Percentiles rank a stretch among this genome's conserved stretches.
phyloP scores from a whole-genome alignment of 1,140 invertebrate species.

The Yoshiicerus persimilis region DNA sequence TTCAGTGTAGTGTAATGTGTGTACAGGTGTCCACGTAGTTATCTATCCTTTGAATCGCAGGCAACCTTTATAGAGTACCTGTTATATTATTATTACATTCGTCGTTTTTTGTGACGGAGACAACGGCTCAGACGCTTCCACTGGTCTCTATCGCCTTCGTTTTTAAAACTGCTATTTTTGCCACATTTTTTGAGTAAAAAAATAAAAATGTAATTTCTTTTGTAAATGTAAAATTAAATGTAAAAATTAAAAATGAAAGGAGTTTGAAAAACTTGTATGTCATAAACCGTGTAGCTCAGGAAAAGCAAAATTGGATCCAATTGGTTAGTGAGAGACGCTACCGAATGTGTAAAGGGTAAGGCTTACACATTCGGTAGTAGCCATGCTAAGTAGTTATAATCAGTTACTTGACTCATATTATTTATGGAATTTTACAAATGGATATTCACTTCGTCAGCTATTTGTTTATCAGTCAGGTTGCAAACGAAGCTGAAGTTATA shows the following conservation, averaged over 20 bases:
- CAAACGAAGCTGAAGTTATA: neutral
- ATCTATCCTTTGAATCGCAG: neutral
- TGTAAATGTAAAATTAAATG: too few species aligned
- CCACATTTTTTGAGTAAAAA: too few species aligned
- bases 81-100: too few species aligned
- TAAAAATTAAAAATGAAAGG: too few species aligned
- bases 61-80: neutral
- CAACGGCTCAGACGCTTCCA: too few species aligned
- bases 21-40: neutral
- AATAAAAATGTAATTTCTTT: too few species aligned
- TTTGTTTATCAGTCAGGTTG: neutral
- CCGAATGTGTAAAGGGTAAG: neutral
- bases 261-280: neutral
- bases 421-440: neutral
- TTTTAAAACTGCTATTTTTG: too few species aligned
- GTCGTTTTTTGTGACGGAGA: too few species aligned
- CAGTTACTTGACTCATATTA: neutral
- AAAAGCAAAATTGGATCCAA: neutral
- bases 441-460: neutral
- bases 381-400: too few species aligned
- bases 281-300: neutral
- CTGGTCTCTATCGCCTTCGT: too few species aligned
- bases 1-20: neutral
- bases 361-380: neutral
- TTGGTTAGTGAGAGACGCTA: too few species aligned